Conservation (phyloP, 2,888 invertebrate species). For the Megastigmus dorsalis region DNA sequence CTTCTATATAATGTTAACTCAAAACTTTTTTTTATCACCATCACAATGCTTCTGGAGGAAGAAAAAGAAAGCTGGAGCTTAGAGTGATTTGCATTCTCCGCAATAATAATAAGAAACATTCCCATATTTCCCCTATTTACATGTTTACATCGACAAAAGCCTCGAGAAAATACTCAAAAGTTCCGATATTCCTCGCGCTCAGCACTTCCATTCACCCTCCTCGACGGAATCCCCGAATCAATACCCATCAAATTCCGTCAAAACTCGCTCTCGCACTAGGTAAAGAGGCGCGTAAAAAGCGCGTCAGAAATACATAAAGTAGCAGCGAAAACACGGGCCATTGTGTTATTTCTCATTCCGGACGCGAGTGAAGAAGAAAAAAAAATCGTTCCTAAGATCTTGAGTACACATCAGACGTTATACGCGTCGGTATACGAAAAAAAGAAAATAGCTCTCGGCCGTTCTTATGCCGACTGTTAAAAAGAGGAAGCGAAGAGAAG, state of each 20-base stretch:
- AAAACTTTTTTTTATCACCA: too few relatives aligned
- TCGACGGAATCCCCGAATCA: slow-evolving; percentile 37
- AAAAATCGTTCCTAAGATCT: background rate
- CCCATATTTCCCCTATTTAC: slow-evolving; percentile 12
- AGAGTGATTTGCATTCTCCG: background rate
- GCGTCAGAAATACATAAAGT: too few relatives aligned
- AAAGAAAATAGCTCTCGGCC: too few relatives aligned
- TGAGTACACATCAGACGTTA: too few relatives aligned
- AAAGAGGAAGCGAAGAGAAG: slow-evolving; percentile 8
- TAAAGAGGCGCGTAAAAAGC: too few relatives aligned
- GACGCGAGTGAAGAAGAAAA: background rate
- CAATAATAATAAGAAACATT: background rate
- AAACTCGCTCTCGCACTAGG: slow-evolving; percentile 24
- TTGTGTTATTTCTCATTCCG: too few relatives aligned
- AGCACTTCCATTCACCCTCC: slow-evolving; percentile 6
- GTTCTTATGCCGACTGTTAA: too few relatives aligned
- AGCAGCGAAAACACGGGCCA: too few relatives aligned
- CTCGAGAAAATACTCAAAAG: slow-evolving; percentile 7
- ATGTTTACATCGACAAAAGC: slow-evolving; percentile 11
- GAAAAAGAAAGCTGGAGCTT: background rate
- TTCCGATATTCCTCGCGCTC: slow-evolving; percentile 7
- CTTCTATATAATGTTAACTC: too few relatives aligned
- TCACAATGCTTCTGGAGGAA: too few relatives aligned
- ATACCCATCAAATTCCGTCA: slow-evolving; percentile 14
- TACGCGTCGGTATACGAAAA: too few relatives aligned